Evolutionary conservation across 2,888 invertebrate species (phyloP).

Genomic region (Eupithecia dodoneata): DNA sequence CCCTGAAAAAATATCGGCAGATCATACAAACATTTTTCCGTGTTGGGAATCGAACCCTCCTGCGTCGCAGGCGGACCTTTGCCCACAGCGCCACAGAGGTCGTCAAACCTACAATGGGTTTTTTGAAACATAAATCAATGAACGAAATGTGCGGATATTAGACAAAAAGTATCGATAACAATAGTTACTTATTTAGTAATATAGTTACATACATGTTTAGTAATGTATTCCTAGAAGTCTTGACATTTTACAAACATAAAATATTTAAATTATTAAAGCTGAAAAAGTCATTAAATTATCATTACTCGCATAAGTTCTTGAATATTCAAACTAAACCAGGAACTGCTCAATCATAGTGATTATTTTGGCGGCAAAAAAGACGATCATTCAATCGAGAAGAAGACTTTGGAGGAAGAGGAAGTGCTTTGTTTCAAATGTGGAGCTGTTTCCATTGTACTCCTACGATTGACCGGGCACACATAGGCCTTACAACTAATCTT

Average conservation of each 20-base stretch:
- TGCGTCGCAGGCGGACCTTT: no score
- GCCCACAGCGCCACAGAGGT: no score
- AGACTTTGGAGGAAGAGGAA: conserved; percentile 73
- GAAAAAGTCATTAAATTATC: neutral
- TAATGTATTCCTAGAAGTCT: neutral
- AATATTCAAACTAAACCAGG: conserved; percentile 33
- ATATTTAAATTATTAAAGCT: neutral
- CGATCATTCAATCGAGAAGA: conserved; percentile 37
- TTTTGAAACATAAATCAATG: no score
- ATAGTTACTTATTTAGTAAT: no score
- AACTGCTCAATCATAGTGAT: conserved; percentile 35
- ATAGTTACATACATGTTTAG: no score
- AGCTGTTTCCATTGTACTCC: conserved; percentile 62
- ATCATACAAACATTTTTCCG: no score
- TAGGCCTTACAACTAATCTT: no score
- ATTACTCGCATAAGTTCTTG: conserved; percentile 4
- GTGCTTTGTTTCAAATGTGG: conserved; percentile 63
- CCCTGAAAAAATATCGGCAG: no score
- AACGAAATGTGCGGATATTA: no score
- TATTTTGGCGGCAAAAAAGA: conserved; percentile 44
- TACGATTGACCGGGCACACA: neutral
- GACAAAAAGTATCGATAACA: no score
- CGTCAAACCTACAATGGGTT: no score
- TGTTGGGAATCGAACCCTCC: no score
- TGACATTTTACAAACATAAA: neutral